Base-by-base conservation (phyloP, 2,888 invertebrate species). In the Polydrusus tereticollis region DNA sequence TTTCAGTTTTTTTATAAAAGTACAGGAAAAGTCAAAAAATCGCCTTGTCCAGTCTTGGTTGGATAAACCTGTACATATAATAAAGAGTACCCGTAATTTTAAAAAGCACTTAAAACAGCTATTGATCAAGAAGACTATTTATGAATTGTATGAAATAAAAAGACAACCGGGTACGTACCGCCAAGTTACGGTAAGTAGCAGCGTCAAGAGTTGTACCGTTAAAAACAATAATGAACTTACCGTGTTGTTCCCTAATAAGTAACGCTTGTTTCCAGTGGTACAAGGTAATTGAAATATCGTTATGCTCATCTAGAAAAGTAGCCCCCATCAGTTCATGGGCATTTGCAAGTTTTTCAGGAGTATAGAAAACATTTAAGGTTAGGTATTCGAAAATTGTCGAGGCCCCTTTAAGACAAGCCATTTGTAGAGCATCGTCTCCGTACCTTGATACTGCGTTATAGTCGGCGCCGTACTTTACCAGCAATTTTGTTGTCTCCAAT, bases 371-470 rank as follows among this genome's bases (percentile, higher is more conserved):
- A 77, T 87, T 87, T 60, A 87, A 86, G 78, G 91, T 88, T 64
- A 96, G 87, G 85, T 93, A 90, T 74, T 91, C 89, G 80, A 93
- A 92, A 78, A 93, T 90, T 75, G 89, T 90, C 74, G 89, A 89
- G 0, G 93, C 92, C 60, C 93, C 94, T 84, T 93, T 94, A 8
- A 96, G 87, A 82, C 94, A 94, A 14, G 96, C 95, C 29, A 94
- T 94, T 82, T 94, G 94, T 78, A 97, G 86, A 29, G 96, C 96
- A 87, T 96, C 96, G 85, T 96, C 96, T 20, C 95, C 94, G 81
- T 93, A 92, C 77, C 94, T 89, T 78, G 94, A 94, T 75, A 88
- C 88, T 21, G 93, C 89, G 82, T 88, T 88, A 38, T 94, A 93
- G 87, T 94, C 90, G 1, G 97, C 96, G 73, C 94, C 94, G 85